Evolutionary conservation across 1,140 invertebrate species (phyloP), one percentile per base, ranked within the genome.

Genomic region (Dendroctonus valens): DNA sequence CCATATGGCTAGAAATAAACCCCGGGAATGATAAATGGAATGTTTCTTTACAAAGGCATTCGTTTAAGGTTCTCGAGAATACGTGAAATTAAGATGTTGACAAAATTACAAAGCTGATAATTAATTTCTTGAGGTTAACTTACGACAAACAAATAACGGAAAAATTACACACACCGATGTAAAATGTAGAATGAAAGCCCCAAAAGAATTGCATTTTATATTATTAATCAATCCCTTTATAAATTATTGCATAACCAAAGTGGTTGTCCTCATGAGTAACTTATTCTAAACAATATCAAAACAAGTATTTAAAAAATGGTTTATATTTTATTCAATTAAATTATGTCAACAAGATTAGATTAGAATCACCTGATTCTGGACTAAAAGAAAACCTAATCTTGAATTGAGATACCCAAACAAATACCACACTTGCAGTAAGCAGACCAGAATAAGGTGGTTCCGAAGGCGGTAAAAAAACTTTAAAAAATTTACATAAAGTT

Each of bases 241-340:
- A 71, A 69, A 69, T 71, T 74, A 74, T 73, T 73, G 73, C 71
- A 64, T 67, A 72, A 60, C 42, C 53, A 63, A 65, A 59, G 61
- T 57, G 70, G 62, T 59, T 38, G 52, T 55, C 42, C 42, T 12
- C 49, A 52, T 69, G 49, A 63, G 54, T 69, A 72, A 68, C 64
- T 68, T 71, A 71, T 51, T 48, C 73, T 71, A 73, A 71, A 73
- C 73, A 74, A 74, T 73, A 74, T 73, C 67, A 73, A 74, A 74
- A 74, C 71, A 74, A 74, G 70, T 72, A 64, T 69, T 73, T 72
- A 74, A 73, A 73, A 74, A 73, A 72, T 71, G 63, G 62, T 61
- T 68, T 74, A 73, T 72, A 72, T 69, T 64, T 69, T 69, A 68
- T 71, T 71, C 46, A 68, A 59, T 71, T 67, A 68, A 69, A 70